phyloP scores from a whole-genome alignment of 2,113 vertebrate species.

The Epinephelus fuscoguttatus region DNA sequence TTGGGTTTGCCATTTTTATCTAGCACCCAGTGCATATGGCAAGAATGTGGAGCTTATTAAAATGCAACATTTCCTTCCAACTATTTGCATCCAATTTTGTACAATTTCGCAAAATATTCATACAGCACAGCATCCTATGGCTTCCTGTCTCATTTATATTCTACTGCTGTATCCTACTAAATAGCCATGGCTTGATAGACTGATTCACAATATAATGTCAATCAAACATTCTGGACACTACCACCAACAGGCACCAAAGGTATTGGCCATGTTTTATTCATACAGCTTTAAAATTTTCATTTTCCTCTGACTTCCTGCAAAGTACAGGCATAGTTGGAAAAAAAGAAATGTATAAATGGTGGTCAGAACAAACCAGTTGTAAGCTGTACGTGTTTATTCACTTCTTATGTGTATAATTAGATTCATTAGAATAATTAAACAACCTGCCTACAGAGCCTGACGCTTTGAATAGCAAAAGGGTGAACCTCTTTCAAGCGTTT shows the following conservation, averaged over 20 bases:
- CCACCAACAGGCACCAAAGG: conserved; percentile 73
- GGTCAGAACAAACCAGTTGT: conserved; percentile 21
- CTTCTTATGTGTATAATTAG: conserved; percentile 62
- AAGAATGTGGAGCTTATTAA: conserved; percentile 57
- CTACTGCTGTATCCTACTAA: conserved; percentile 58
- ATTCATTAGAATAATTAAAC: conserved; percentile 65
- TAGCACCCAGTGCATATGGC: conserved; percentile 10
- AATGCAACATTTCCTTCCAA: conserved; percentile 63
- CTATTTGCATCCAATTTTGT: conserved; percentile 80
- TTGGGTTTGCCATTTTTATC: conserved; percentile 39
- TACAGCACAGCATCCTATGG: conserved; percentile 46
- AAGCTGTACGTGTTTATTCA: conserved; percentile 50
- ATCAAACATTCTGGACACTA: conserved; percentile 78
- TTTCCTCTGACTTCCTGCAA: conserved; percentile 69
- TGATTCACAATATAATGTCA: conserved; percentile 82
- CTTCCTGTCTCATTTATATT: conserved; percentile 75
- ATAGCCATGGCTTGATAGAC: conserved; percentile 74
- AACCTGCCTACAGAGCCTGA: conserved; percentile 39
- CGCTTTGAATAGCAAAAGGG: conserved; percentile 49
- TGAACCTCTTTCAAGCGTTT: conserved; percentile 25
- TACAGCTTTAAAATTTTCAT: conserved; percentile 67
- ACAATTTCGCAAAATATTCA: conserved; percentile 63
- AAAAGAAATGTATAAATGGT: conserved; percentile 33
- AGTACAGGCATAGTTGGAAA: neutral
- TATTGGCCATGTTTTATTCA: conserved; percentile 83